Conservation (phyloP, 2,113 vertebrate genomes). For the Tenrec ecaudatus region DNA sequence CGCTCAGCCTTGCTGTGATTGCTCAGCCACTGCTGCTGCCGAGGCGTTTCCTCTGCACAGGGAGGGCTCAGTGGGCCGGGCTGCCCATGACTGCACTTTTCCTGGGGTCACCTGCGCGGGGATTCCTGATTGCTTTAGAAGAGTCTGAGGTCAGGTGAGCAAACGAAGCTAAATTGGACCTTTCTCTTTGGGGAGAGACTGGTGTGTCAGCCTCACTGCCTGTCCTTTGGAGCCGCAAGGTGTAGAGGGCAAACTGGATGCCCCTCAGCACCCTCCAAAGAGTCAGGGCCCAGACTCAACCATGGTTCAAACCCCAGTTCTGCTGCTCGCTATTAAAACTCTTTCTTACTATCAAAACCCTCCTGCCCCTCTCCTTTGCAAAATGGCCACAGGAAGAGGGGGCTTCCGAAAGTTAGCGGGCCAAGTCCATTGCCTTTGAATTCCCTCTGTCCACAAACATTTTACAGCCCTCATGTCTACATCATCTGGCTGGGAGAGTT, state of each 20-base stretch:
- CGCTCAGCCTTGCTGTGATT: background rate
- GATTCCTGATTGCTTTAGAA: background rate
- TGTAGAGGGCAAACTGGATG: too few relatives aligned
- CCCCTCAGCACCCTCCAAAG: background rate
- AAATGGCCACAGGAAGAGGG: too few relatives aligned
- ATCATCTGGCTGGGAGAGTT: background rate
- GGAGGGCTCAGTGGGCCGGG: background rate
- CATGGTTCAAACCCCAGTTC: background rate
- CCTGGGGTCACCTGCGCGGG: background rate
- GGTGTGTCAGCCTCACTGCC: rapidly evolving
- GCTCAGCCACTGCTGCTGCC: background rate
- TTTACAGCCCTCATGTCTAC: too few relatives aligned
- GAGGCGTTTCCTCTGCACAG: background rate
- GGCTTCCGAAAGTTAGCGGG: too few relatives aligned
- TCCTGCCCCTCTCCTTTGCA: background rate
- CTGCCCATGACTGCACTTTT: background rate
- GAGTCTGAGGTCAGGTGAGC: background rate
- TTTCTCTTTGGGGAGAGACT: background rate
- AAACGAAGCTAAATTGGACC: background rate
- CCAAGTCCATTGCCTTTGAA: too few relatives aligned
- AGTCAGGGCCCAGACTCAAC: background rate
- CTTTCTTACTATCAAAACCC: background rate
- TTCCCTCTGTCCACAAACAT: too few relatives aligned
- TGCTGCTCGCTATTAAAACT: background rate
- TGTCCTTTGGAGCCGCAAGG: background rate